phyloP scores from a whole-genome alignment of 2,797 vertebrate species.

The Sebastes hubbsi region DNA sequence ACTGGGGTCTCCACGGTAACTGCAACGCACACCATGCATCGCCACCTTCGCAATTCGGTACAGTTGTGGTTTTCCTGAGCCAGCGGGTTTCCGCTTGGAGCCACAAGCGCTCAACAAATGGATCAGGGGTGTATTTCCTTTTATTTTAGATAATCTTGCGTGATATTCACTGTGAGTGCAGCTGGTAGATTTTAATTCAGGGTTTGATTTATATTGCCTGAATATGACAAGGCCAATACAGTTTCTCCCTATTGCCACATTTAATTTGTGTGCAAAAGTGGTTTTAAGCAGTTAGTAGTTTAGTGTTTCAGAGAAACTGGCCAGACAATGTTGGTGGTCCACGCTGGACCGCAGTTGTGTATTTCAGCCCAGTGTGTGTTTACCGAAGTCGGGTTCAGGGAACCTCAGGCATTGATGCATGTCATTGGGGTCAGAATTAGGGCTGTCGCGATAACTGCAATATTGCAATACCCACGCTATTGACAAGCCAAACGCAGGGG shows the following conservation, averaged over 20 bases:
- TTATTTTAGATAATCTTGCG: neutral
- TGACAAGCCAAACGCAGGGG: too few relatives aligned
- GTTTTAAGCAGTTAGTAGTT: neutral
- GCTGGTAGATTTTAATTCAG: neutral
- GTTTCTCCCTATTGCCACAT: neutral
- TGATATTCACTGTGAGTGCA: neutral
- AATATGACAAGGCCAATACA: neutral
- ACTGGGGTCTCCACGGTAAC: constrained; percentile 43
- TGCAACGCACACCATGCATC: neutral
- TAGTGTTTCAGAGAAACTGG: neutral
- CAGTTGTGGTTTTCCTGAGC: neutral
- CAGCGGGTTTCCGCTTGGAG: neutral
- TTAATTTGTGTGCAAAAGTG: neutral
- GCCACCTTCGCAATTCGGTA: neutral
- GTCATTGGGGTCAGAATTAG: neutral
- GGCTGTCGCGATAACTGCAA: too few relatives aligned
- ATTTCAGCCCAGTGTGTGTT: neutral
- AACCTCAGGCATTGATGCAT: neutral
- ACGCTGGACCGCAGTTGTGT: neutral
- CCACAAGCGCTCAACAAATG: neutral
- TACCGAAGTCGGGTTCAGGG: neutral
- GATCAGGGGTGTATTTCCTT: neutral
- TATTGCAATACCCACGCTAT: too few relatives aligned
- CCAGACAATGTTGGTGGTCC: neutral
- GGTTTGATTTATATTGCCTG: neutral